phyloP scores from a whole-genome alignment of 2,797 vertebrate genomes.

The Pseudomugil gertrudae region DNA sequence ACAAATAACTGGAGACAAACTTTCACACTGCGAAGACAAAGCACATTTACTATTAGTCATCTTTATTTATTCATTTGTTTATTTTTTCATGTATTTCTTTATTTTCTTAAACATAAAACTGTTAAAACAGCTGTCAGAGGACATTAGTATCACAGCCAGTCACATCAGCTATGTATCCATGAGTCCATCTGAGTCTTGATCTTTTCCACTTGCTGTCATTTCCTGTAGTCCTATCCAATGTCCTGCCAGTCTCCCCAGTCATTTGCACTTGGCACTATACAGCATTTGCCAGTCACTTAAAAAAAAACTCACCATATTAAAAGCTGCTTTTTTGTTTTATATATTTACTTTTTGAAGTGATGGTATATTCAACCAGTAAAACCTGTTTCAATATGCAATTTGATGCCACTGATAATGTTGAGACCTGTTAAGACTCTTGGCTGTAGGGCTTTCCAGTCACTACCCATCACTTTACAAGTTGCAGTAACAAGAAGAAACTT shows the following conservation, averaged over 20 bases:
- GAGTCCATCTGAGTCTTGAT: constrained; percentile 50
- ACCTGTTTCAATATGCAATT: constrained; percentile 8
- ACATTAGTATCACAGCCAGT: constrained; percentile 75
- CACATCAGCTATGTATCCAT: constrained; percentile 55
- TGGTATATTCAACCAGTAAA: constrained; percentile 15
- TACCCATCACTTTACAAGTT: constrained; percentile 20
- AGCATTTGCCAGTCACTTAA: constrained; percentile 47
- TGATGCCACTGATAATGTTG: constrained; percentile 30
- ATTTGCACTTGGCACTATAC: constrained; percentile 55
- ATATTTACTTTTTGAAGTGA: constrained; percentile 36
- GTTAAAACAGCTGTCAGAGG: constrained; percentile 78
- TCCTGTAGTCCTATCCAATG: constrained; percentile 51
- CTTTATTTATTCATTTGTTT: constrained; percentile 79
- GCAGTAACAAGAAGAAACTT: constrained; percentile 22
- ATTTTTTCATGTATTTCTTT: constrained; percentile 69
- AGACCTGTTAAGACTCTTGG: constrained; percentile 28
- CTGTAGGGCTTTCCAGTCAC: constrained; percentile 29
- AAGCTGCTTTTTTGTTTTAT: constrained; percentile 26
- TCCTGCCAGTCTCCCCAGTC: constrained; percentile 58
- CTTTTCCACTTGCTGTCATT: constrained; percentile 34
- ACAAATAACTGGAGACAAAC: constrained; percentile 29
- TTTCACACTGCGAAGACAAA: constrained; percentile 66
- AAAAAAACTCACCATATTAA: constrained; percentile 10
- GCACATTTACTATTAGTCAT: constrained; percentile 79
- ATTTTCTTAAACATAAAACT: constrained; percentile 79